Evolutionary conservation across 1,140 invertebrate genomes (phyloP).

Genomic region (Leptopilina boulardi): DNA sequence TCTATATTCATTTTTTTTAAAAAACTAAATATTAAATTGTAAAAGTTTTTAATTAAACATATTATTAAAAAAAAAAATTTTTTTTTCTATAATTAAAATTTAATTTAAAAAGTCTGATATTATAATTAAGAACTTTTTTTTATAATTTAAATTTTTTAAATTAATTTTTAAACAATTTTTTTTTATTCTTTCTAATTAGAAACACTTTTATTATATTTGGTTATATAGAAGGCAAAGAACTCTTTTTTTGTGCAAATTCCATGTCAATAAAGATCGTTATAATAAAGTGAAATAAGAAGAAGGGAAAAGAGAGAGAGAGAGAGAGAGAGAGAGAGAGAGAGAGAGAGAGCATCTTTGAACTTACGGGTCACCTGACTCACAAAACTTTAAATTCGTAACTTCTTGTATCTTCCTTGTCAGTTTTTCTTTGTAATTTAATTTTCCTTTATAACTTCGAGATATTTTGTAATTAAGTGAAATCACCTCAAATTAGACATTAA

Average conservation of each 20-base stretch:
- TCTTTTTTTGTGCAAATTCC: slow-evolving; percentile 1
- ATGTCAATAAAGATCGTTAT: slow-evolving; percentile 27
- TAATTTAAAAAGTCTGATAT: too few species aligned
- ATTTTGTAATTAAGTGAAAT: slow-evolving; percentile 5
- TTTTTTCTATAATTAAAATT: too few species aligned
- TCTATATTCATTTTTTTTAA: too few species aligned
- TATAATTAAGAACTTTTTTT: background rate
- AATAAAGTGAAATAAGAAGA: slow-evolving; percentile 57
- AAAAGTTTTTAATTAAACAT: too few species aligned
- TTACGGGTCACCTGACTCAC: slow-evolving; percentile 71
- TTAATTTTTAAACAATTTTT: background rate
- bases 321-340: slow-evolving; percentile 43
- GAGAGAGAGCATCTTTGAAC: slow-evolving; percentile 70
- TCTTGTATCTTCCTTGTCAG: slow-evolving; percentile 15
- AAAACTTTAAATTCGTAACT: slow-evolving; percentile 29
- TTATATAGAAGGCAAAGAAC: background rate
- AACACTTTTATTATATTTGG: background rate
- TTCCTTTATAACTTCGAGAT: background rate
- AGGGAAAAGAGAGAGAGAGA: background rate
- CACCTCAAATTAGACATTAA: background rate
- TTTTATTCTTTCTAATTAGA: background rate
- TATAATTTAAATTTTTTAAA: background rate
- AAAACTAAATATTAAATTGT: too few species aligned
- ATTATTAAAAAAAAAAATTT: too few species aligned
- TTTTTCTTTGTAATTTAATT: background rate